Percentiles rank a stretch among this genome's conserved stretches.
phyloP scores from a whole-genome alignment of 2,797 vertebrate genomes.

The Paramormyrops hopkinsi region DNA sequence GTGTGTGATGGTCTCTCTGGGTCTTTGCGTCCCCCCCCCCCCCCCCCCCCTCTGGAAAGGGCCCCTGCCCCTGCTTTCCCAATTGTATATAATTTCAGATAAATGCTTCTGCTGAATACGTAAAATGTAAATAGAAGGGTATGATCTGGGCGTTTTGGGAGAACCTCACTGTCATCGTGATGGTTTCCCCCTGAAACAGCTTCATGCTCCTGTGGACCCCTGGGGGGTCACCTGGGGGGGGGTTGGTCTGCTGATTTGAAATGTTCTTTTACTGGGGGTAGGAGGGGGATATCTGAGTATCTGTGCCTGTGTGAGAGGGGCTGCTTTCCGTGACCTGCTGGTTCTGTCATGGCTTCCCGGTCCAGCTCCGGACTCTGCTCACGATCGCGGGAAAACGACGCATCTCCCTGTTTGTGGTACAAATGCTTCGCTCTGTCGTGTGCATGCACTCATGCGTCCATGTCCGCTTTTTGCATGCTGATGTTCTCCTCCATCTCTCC shows the following conservation, averaged over 20 bases:
- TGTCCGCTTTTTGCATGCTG: slow-evolving; percentile 34
- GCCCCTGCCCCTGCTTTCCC: neutral
- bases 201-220: neutral
- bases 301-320: neutral
- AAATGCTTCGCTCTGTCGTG: neutral
- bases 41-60: neutral
- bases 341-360: neutral
- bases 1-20: neutral
- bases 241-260: neutral
- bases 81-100: neutral
- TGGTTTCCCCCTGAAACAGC: neutral
- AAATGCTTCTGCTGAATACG: neutral
- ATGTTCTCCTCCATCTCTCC: slow-evolving; percentile 49
- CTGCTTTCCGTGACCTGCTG: neutral
- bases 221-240: neutral
- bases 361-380: neutral
- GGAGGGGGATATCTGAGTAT: neutral
- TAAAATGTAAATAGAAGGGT: neutral
- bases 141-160: neutral
- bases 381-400: neutral
- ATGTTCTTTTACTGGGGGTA: neutral
- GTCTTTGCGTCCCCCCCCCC: neutral
- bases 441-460: neutral
- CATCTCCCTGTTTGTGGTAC: neutral
- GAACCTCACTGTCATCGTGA: neutral